A percentile compares a stretch with the other conserved stretches of the same genome.
These are phyloP conservation scores for Notocelia uddmanniana DNA, from an alignment of 2,888 invertebrate genomes.

Conservation along the genomic window DNA sequence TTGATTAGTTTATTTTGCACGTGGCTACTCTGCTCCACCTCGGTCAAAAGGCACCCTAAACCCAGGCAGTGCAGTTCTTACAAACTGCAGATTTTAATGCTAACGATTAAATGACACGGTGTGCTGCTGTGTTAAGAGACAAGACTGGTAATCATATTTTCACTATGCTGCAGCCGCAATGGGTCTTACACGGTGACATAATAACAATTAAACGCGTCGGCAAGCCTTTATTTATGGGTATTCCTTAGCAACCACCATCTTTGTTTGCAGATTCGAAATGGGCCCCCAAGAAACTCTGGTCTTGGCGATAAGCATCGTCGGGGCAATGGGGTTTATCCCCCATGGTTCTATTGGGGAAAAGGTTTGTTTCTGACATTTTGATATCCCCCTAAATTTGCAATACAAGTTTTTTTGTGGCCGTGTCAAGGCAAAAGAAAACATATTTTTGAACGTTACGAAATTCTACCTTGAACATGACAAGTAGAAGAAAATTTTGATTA, in stretches of 20 bases:
- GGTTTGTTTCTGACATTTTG: conserved; percentile 59
- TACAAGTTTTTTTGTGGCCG: background rate
- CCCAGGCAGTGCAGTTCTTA: no score
- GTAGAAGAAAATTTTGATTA: no score
- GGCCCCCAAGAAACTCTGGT: conserved; percentile 71
- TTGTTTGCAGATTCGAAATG: conserved; percentile 77
- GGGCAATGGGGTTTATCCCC: conserved; percentile 81
- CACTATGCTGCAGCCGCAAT: background rate
- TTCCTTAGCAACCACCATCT: conserved; percentile 23
- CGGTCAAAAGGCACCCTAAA: no score
- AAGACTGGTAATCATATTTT: conserved; percentile 1
- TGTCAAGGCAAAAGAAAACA: background rate
- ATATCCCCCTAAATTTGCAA: background rate
- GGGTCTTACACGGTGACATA: conserved; percentile 27
- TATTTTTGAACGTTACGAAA: background rate
- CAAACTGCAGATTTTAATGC: background rate
- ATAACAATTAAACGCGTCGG: conserved; percentile 34
- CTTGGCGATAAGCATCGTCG: conserved; percentile 79
- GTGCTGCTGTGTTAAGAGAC: background rate
- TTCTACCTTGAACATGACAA: no score
- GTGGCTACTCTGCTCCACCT: no score
- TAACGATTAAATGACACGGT: background rate
- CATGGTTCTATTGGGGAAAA: conserved; percentile 85
- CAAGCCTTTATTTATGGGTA: conserved; percentile 30
- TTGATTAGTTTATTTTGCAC: no score